phyloP scores from a whole-genome alignment of 2,797 vertebrate species.

The Paedocypris micromegethes region DNA sequence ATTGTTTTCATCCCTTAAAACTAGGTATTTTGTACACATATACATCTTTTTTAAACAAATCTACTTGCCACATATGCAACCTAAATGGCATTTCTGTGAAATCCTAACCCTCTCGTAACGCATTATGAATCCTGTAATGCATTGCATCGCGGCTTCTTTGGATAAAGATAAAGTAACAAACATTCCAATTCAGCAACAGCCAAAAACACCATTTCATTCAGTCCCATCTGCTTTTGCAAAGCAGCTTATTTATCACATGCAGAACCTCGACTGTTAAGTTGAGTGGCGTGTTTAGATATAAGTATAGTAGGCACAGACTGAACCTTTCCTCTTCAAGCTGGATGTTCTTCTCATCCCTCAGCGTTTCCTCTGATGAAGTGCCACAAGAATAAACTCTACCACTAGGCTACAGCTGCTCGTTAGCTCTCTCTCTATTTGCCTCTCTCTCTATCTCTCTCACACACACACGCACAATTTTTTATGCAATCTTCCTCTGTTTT shows the following conservation, averaged over 20 bases:
- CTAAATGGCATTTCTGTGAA: background rate
- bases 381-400: constrained; percentile 4
- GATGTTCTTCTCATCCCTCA: constrained; percentile 7
- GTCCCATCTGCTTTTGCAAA: constrained; percentile 19
- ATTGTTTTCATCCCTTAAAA: no score
- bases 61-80: background rate
- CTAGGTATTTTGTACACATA: background rate
- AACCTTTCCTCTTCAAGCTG: background rate
- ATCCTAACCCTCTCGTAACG: background rate
- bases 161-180: background rate
- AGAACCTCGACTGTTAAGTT: background rate
- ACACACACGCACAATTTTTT: background rate
- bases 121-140: background rate
- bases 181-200: constrained; percentile 8
- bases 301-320: constrained; percentile 1
- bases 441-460: background rate
- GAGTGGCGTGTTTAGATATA: background rate
- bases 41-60: background rate
- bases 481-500: background rate
- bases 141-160: background rate
- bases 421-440: background rate
- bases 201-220: constrained; percentile 17
- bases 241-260: constrained; percentile 14
- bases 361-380: constrained; percentile 9
- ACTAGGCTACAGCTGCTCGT: background rate